phyloP scores from a whole-genome alignment of 2,113 vertebrate species.

The Peromyscus leucopus region DNA sequence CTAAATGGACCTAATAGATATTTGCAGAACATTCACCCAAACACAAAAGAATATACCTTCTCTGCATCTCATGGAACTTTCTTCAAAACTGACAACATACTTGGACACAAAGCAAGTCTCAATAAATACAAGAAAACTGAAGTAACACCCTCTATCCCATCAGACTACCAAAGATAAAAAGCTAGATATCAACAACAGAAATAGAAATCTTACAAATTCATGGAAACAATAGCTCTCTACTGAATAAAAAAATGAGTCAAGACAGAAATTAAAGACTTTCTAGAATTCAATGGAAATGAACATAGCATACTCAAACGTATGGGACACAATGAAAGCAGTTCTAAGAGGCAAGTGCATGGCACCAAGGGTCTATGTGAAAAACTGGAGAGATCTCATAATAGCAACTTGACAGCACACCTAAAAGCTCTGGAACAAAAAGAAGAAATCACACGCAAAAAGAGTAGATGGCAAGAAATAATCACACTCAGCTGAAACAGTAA shows the following conservation, averaged over 20 bases:
- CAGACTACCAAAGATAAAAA: neutral
- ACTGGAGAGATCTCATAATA: neutral
- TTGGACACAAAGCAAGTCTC: neutral
- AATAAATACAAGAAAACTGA: no score
- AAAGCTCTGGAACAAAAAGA: neutral
- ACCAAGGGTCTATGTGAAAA: neutral
- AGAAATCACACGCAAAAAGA: neutral
- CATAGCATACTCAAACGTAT: neutral
- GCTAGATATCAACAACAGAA: neutral
- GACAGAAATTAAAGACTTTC: neutral
- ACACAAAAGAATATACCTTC: neutral
- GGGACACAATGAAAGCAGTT: neutral
- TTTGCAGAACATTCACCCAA: neutral
- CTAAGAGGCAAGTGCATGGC: neutral
- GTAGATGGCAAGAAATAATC: neutral
- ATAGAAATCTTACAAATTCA: neutral
- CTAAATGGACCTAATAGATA: neutral
- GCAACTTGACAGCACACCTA: neutral
- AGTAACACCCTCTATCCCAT: no score
- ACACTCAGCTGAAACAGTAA: neutral
- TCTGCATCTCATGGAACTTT: neutral
- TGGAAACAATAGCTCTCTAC: neutral
- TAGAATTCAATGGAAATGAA: neutral
- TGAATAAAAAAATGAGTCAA: neutral
- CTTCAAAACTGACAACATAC: neutral